Conservation (phyloP, 2,797 vertebrate genomes). For the Graptemys geographica region DNA sequence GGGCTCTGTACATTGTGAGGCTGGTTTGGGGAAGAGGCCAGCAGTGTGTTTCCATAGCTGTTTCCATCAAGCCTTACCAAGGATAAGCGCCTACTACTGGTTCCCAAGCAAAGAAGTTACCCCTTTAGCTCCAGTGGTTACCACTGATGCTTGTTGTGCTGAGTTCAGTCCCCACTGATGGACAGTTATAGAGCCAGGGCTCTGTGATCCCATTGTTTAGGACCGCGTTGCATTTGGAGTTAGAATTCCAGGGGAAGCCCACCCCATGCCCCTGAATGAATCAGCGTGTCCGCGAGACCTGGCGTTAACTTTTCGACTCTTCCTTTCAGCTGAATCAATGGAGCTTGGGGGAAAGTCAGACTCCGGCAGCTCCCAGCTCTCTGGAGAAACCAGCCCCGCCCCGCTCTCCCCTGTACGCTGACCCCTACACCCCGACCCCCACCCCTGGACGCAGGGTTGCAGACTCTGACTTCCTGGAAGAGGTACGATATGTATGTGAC, state of each 20-base stretch:
- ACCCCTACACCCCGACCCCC: conserved; percentile 85
- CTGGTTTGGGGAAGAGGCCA: not conserved
- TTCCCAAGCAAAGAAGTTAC: not conserved
- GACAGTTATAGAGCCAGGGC: rapidly evolving
- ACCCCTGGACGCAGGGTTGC: conserved; percentile 28
- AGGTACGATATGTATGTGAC: conserved; percentile 55
- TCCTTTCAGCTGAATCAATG: conserved; percentile 84
- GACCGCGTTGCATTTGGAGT: not conserved
- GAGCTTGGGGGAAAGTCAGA: conserved; percentile 76
- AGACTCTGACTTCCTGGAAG: conserved; percentile 41
- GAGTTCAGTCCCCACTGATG: not conserved
- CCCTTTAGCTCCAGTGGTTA: not conserved
- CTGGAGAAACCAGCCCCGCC: conserved; percentile 53
- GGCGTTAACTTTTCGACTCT: not conserved
- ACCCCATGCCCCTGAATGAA: rapidly evolving
- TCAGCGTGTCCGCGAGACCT: not conserved
- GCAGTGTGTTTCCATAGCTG: rapidly evolving
- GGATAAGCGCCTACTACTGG: not conserved
- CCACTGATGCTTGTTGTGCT: not conserved
- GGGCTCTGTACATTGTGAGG: not conserved
- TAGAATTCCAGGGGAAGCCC: not conserved
- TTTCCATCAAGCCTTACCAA: not conserved
- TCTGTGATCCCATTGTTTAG: not conserved
- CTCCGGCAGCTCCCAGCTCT: conserved; percentile 28
- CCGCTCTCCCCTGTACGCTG: conserved; percentile 86